A percentile compares a stretch with the other conserved stretches of the same genome.
Evolutionary conservation across 2,113 vertebrate genomes (phyloP).

Genomic region (Tonatia bakeri): DNA sequence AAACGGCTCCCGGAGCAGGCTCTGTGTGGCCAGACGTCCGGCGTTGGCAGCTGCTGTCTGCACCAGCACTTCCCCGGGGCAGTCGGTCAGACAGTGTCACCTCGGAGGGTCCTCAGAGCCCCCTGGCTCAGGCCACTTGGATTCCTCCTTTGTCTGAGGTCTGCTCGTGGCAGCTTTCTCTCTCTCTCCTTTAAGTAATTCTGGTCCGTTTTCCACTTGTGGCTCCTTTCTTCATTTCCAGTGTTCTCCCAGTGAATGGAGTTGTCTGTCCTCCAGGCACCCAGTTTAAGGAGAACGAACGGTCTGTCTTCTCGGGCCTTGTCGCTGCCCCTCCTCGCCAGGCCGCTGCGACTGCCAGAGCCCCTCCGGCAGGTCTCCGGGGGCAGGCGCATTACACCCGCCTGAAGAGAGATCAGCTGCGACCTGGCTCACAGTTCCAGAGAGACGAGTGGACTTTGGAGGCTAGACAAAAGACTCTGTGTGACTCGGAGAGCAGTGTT

Average conservation of each 20-base stretch:
- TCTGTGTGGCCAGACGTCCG: rapidly evolving
- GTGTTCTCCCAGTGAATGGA: neutral
- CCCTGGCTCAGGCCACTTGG: too few relatives aligned
- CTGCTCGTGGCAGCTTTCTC: neutral
- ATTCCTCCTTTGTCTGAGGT: neutral
- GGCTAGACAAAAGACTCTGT: neutral
- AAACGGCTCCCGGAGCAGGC: too few relatives aligned
- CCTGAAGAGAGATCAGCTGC: neutral
- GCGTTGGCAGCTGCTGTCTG: neutral
- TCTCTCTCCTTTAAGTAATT: neutral
- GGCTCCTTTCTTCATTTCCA: neutral
- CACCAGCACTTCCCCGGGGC: rapidly evolving
- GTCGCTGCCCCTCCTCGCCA: neutral
- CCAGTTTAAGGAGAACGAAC: neutral
- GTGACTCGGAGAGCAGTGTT: neutral
- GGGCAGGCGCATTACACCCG: too few relatives aligned
- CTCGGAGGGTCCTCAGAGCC: rapidly evolving
- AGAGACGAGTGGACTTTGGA: neutral
- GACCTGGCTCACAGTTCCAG: neutral
- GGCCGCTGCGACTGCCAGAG: neutral
- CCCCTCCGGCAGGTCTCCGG: too few relatives aligned
- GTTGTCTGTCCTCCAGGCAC: neutral
- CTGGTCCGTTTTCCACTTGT: neutral
- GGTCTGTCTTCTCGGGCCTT: neutral
- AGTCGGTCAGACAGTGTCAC: rapidly evolving